A percentile compares a stretch with the other conserved stretches of the same genome.
Evolutionary conservation across 1,140 invertebrate species (phyloP).

Genomic region (Akabosia matsudoensis): DNA sequence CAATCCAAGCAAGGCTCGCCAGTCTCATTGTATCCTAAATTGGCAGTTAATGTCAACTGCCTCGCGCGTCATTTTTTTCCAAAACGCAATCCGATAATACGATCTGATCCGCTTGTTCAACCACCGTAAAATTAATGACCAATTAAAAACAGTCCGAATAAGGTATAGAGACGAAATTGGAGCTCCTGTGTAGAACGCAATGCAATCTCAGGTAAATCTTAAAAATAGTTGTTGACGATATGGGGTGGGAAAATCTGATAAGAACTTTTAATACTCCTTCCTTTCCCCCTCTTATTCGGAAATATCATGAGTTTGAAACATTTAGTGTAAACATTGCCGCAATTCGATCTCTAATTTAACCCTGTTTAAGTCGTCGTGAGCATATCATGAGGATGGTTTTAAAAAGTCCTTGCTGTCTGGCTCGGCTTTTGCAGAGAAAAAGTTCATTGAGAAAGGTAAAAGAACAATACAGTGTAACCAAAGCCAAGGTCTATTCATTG

Average conservation of each 20-base stretch:
- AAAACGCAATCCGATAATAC: not conserved
- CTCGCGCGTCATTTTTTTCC: not conserved
- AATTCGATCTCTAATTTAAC: no score
- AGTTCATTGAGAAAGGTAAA: not conserved
- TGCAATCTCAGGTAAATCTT: no score
- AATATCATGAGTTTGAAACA: no score
- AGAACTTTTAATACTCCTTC: no score
- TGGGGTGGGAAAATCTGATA: not conserved
- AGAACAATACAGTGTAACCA: conserved; percentile 18
- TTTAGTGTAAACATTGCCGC: no score
- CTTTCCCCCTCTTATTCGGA: no score
- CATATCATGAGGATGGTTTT: not conserved
- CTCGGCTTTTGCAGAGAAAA: not conserved
- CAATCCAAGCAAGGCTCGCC: no score
- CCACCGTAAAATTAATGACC: not conserved
- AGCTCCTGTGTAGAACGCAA: not conserved
- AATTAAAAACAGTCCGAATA: conserved; percentile 4
- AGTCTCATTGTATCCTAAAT: not conserved
- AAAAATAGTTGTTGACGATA: not conserved
- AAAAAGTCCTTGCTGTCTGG: not conserved
- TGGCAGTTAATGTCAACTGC: not conserved
- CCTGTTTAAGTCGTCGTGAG: not conserved
- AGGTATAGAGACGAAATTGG: no score
- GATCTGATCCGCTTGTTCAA: not conserved
- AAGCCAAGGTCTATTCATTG: conserved; percentile 14